These are phyloP conservation scores for Proisotoma minuta DNA, from an alignment of 2,888 invertebrate species.

Conservation along the genomic window DNA sequence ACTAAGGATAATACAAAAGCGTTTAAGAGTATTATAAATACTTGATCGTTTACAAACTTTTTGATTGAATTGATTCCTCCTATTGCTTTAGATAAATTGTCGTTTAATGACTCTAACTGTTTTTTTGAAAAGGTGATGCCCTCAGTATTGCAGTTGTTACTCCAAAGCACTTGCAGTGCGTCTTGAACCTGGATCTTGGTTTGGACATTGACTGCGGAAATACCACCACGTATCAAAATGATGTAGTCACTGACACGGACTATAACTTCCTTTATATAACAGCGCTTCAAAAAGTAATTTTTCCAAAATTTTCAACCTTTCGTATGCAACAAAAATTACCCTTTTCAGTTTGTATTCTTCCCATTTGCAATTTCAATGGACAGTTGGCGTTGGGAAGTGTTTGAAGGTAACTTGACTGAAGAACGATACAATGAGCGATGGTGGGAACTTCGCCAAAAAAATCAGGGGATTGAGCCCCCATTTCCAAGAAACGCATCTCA, in stretches of 20 bases:
- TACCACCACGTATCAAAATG: constrained; percentile 16
- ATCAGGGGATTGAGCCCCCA: constrained; percentile 47
- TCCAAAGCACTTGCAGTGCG: constrained; percentile 45
- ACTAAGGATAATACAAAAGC: no score
- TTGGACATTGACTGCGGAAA: constrained; percentile 23
- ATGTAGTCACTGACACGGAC: constrained; percentile 37
- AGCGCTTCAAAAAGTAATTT: constrained; percentile 49
- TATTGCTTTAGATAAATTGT: no score
- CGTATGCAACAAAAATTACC: neutral
- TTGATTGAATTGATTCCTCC: no score
- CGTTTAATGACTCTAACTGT: no score
- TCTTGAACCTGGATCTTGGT: constrained; percentile 25
- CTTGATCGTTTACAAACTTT: no score
- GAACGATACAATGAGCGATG: constrained; percentile 48
- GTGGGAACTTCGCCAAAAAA: constrained; percentile 48
- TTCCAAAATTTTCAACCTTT: neutral
- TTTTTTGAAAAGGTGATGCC: constrained; percentile 50
- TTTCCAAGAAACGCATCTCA: constrained; percentile 35
- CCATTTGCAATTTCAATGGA: constrained; percentile 51
- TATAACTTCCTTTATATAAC: constrained; percentile 49
- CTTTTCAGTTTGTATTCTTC: constrained; percentile 49
- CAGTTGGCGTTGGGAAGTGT: constrained; percentile 50
- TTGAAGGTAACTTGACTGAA: constrained; percentile 46
- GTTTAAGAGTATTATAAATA: no score
- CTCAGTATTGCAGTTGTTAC: constrained; percentile 49